Base-by-base conservation (phyloP, 2,888 invertebrate genomes). In the Abrostola tripartita region DNA sequence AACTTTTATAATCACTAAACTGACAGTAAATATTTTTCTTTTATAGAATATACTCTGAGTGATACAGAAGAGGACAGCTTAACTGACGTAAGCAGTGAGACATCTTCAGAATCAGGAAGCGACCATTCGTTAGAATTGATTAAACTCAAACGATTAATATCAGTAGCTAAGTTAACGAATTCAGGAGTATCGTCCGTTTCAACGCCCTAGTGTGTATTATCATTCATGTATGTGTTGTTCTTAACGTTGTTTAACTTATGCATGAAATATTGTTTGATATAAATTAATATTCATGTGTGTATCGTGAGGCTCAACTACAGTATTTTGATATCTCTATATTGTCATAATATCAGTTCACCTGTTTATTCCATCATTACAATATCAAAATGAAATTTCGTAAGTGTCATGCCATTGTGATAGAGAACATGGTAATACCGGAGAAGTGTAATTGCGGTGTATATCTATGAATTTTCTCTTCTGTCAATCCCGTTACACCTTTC, bases 21-120 rank as follows among this genome's bases (percentile, higher is more conserved):
- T 57, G 52, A 41, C 54, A 52, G 14, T 47, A 47, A 47, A 24
- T 47, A 24, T 47, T 47, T 47, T 47, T 47, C 44, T 47, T 47
- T 47, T 47, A 47, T 47, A 47, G 44, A 47, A 47, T 9, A 14
- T 24, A 47, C 44, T 9, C 14, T 47, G 14, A 47, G 44, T 47
- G 44, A 47, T 47, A 47, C 44, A 8, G 44, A 47, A 47, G 44
- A 47, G 44, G 44, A 47, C 44, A 47, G 44, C 24, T 47, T 47
- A 47, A 47, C 44, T 24, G 44, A 47, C 10, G 44, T 47, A 47
- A 47, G 14, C 44, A 47, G 44, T 47, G 44, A 47, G 14, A 14
- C 44, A 47, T 47, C 14, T 24, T 24, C 44, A 24, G 44, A 47
- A 7, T 24, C 44, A 10, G 44, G 14, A 8, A 47, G 44, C 44